Evolutionary conservation across 2,888 invertebrate species (phyloP).

Genomic region (Frankliniella intonsa): DNA sequence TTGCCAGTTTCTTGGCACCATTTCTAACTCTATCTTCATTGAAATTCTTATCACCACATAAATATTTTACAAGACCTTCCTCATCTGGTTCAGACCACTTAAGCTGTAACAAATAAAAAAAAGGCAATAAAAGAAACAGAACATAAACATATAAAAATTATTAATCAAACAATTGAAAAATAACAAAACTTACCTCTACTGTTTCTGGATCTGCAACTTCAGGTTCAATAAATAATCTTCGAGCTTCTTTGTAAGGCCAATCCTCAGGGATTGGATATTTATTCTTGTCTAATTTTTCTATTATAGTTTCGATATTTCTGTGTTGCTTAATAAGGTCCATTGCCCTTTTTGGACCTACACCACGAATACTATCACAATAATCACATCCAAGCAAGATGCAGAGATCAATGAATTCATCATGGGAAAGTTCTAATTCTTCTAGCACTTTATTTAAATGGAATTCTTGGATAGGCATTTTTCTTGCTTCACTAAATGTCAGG

Average conservation of each 20-base stretch:
- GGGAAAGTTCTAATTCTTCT: slow-evolving; percentile 69
- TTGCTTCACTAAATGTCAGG: slow-evolving; percentile 93
- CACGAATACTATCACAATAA: slow-evolving; percentile 92
- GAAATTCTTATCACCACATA: slow-evolving; percentile 88
- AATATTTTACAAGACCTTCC: slow-evolving; percentile 84
- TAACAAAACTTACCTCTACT: slow-evolving; percentile 60
- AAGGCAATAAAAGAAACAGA: not conserved
- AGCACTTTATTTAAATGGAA: slow-evolving; percentile 80
- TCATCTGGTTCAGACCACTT: slow-evolving; percentile 96
- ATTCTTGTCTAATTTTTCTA: slow-evolving; percentile 69
- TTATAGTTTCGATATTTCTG: slow-evolving; percentile 73
- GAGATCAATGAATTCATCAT: slow-evolving; percentile 91
- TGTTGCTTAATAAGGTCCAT: slow-evolving; percentile 86
- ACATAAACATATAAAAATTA: not conserved
- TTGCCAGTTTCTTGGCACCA: slow-evolving; percentile 84
- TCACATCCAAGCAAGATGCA: slow-evolving; percentile 99
- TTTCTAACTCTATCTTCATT: slow-evolving; percentile 89
- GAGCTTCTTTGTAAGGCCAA: slow-evolving; percentile 87
- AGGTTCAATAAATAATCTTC: slow-evolving; percentile 78
- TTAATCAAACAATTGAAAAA: not conserved
- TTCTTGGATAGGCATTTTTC: slow-evolving; percentile 98
- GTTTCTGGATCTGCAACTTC: slow-evolving; percentile 71
- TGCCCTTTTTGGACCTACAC: slow-evolving; percentile 92
- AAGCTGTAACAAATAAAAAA: slow-evolving; percentile 53
- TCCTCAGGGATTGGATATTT: slow-evolving; percentile 79